These are phyloP conservation scores for Eulemur mongoz DNA, from an alignment of 2,797 vertebrate genomes.

Conservation along the genomic window DNA sequence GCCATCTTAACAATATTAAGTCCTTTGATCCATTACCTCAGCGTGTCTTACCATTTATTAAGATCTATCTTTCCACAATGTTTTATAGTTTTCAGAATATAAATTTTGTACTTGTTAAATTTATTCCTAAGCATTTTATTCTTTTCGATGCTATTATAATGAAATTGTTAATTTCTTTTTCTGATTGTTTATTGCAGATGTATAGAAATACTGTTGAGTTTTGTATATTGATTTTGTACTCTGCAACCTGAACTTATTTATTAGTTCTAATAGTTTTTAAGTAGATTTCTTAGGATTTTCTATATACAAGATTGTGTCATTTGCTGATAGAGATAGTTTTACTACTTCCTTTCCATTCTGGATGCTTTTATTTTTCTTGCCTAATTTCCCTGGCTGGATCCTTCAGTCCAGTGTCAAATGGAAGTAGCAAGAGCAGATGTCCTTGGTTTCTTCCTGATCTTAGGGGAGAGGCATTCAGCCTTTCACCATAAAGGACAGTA, in stretches of 20 bases:
- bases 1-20: background rate
- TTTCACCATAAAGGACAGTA: background rate
- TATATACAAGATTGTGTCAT: background rate
- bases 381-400: background rate
- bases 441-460: background rate
- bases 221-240: background rate
- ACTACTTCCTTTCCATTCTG: background rate
- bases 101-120: background rate
- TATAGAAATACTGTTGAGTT: background rate
- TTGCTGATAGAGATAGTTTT: background rate
- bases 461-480: background rate
- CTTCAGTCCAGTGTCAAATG: background rate
- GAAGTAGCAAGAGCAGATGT: background rate
- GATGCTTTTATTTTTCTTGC: background rate
- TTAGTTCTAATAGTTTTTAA: background rate
- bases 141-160: background rate
- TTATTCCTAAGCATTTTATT: background rate
- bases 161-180: background rate
- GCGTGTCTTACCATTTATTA: background rate
- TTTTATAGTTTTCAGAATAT: background rate
- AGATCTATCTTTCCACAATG: background rate
- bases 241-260: background rate
- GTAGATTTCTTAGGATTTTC: background rate
- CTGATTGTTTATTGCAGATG: background rate
- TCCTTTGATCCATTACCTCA: background rate